Evolutionary conservation across 2,113 vertebrate genomes (phyloP).

Genomic region (Phasianus colchicus): DNA sequence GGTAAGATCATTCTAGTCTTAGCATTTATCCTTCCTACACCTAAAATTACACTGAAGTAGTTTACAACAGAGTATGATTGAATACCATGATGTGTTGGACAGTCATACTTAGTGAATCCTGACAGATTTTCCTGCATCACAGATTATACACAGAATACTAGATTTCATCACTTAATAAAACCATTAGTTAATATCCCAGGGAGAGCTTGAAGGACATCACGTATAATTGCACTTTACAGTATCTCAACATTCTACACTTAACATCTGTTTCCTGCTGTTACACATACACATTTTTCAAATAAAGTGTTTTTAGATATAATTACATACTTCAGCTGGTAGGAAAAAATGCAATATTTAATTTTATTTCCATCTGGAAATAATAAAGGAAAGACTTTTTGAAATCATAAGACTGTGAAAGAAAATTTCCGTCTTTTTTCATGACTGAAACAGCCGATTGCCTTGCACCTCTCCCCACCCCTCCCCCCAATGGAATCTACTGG

Average conservation of each 20-base stretch:
- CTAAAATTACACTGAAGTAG: neutral
- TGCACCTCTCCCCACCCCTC: neutral
- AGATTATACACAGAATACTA: neutral
- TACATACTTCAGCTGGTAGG: slow-evolving; percentile 35
- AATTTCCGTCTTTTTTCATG: slow-evolving; percentile 53
- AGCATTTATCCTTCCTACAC: neutral
- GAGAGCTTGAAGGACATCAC: slow-evolving; percentile 18
- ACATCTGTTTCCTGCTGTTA: slow-evolving; percentile 55
- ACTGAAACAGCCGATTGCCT: slow-evolving; percentile 39
- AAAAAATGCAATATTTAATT: slow-evolving; percentile 31
- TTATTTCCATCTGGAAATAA: slow-evolving; percentile 62
- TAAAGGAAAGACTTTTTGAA: slow-evolving; percentile 52
- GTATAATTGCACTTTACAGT: slow-evolving; percentile 7
- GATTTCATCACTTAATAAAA: slow-evolving; percentile 63
- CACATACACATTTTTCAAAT: neutral
- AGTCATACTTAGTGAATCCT: neutral
- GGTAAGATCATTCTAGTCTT: neutral
- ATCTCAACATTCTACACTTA: neutral
- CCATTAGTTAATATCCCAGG: slow-evolving; percentile 17
- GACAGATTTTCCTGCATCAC: slow-evolving; percentile 5
- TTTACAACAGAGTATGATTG: neutral
- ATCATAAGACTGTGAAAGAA: slow-evolving; percentile 20
- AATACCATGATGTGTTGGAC: neutral
- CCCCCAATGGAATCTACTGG: slow-evolving; percentile 12
- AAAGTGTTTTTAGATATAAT: slow-evolving; percentile 41